phyloP scores from a whole-genome alignment of 2,888 invertebrate genomes.

The Metallyticus violacea region DNA sequence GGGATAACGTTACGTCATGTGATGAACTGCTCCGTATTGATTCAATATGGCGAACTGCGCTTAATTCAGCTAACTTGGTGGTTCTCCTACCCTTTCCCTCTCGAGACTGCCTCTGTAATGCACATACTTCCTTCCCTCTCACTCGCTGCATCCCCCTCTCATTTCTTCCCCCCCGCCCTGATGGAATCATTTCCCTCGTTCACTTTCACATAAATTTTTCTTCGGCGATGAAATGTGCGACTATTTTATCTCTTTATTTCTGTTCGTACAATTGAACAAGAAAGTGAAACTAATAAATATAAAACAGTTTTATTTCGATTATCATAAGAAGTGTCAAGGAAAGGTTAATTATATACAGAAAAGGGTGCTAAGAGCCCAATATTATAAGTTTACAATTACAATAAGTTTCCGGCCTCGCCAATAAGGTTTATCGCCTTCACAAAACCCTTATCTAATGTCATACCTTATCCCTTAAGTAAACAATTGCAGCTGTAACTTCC shows the following conservation, averaged over 20 bases:
- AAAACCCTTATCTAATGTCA: no score
- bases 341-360: neutral
- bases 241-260: no score
- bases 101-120: neutral
- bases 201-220: neutral
- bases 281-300: neutral
- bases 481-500: no score
- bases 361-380: no score
- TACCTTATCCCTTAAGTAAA: no score
- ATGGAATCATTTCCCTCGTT: neutral
- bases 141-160: neutral
- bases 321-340: neutral
- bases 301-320: neutral
- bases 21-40: slow-evolving; percentile 11
- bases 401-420: no score
- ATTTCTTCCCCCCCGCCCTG: neutral
- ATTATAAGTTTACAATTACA: no score
- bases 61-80: slow-evolving; percentile 7
- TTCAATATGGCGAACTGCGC: slow-evolving; percentile 7
- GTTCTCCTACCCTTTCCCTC: neutral
- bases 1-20: slow-evolving; percentile 2
- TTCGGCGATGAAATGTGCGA: neutral
- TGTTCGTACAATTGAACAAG: neutral
- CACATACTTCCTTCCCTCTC: neutral
- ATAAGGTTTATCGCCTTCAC: no score